Base-by-base conservation (phyloP, 2,888 invertebrate genomes). In the Latrodectus hesperus region DNA sequence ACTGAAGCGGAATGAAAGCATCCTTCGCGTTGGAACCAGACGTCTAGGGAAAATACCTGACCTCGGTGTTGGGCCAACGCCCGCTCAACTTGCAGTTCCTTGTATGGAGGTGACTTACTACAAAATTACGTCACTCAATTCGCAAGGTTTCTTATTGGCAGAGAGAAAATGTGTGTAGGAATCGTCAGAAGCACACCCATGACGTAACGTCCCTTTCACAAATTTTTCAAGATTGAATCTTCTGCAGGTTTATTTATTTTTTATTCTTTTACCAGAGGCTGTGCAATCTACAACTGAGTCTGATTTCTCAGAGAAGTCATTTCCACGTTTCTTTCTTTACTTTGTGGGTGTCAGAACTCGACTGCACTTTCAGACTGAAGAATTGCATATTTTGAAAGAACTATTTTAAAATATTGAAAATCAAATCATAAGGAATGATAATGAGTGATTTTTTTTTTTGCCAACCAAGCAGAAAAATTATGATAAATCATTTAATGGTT, bases 31-130 rank as follows among this genome's bases (percentile, higher is more conserved):
- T 38, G 38, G 38, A 38, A 38, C 38, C 38, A 38, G 38, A 38
- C 51, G 81, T 81, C 81, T 81, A 60, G 75, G 75, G 38, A 68
- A 70, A 60, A 82, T 55, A 74, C 68, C 82, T 82, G 75, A 75
- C 68, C 75, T 75, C 74, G 53, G 67, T 65, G 22, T 64, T 70
- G 75, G 82, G 82, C 82, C 82, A 82, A 82, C 82, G 82, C 82
- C 82, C 68, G 75, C 75, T 68, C 55, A 26, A 55, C 53, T 74
- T 70, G 82, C 74, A 75, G 75, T 82, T 82, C 82, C 82, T 82
- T 82, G 68, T 82, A 82, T 82, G 82, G 82, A 75, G 26, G 52
- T 75, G 75, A 22, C 74, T 82, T 75, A 82, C 82, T 82, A 75
- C 74, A 49, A 70, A 51, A 17, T 55, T 72, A 78, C 78, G 84